These are phyloP conservation scores for Variabilichromis moorii DNA, from an alignment of 2,113 vertebrate genomes.

Conservation along the genomic window DNA sequence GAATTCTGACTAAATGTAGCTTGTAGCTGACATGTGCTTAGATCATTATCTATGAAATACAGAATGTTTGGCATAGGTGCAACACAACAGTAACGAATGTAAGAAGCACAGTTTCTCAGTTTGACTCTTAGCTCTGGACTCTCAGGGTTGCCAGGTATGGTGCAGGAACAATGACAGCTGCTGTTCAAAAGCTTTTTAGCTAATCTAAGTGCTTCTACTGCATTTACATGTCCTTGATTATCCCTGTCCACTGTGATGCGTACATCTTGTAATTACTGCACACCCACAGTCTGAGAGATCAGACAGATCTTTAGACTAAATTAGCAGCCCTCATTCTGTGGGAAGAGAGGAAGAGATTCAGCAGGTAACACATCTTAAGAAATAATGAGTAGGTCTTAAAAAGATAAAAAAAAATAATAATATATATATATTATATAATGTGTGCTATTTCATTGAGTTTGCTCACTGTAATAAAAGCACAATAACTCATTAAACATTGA, in stretches of 20 bases:
- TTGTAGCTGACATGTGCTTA: neutral
- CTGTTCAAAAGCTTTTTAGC: neutral
- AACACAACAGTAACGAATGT: neutral
- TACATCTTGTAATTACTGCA: slow-evolving; percentile 25
- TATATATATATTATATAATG: neutral
- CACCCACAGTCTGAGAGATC: slow-evolving; percentile 21
- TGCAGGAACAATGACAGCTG: neutral
- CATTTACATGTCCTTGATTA: slow-evolving; percentile 18
- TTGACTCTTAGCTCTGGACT: neutral
- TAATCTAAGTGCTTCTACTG: neutral
- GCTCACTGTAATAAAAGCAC: neutral
- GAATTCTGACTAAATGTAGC: neutral
- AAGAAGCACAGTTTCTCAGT: neutral
- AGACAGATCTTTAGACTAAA: slow-evolving; percentile 10
- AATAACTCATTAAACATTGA: neutral
- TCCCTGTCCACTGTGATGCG: neutral
- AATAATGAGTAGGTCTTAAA: neutral
- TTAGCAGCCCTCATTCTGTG: neutral
- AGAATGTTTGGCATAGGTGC: neutral
- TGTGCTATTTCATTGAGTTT: neutral
- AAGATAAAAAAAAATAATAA: neutral
- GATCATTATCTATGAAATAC: neutral
- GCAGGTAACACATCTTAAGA: neutral
- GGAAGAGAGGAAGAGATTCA: neutral
- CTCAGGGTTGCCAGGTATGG: neutral